Base-by-base conservation (phyloP, 2,797 vertebrate species). In the Thripadectes ignobilis region DNA sequence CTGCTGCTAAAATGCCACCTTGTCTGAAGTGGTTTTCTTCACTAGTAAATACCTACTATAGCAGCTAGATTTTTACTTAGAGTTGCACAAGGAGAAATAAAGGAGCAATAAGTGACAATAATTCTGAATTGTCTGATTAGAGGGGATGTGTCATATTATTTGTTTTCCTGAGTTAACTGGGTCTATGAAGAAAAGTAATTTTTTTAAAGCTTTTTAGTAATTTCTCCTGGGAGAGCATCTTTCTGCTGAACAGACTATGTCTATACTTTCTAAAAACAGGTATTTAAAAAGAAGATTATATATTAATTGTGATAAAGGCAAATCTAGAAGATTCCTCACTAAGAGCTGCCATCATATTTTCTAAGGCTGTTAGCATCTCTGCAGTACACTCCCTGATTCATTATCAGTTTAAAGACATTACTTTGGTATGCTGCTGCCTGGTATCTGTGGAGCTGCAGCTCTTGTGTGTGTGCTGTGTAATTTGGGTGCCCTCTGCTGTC, bases 401-500 rank as follows among this genome's bases (percentile, higher is more conserved):
- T 55, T 74, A 38, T 3, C 11, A 4, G 12, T 63, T 78, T 41
- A 45, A 85, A 80, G 72, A 84, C 14, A 7, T 48, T 45, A 3
- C 14, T 58, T 85, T 48, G 15, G 3, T 30, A 9, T 23, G 16
- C 32, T n/a, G 14, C 23, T 58, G 30, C 14, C 45, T 2, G 16
- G 36, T 27, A 3, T n/a, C 32, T 62, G 27, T 23, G 49, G 13
- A 74, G n/a, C 54, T 59, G 61, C 24, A 49, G 23, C 30, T 51
- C 18, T 62, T 13, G 29, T 85, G 12, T 55, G 8, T 32, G 17
- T 65, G 12, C 4, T 4, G 39, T 82, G 92, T 88, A 23, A 58
- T 91, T 78, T 81, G 92, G 39, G 69, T 89, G 92, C 96, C 95
- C 95, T 95, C 96, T 96, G 52, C 92, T 96, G 96, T 38, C 46